These are phyloP conservation scores for Morinoia aosen DNA, from an alignment of 2,888 invertebrate species.

Conservation along the genomic window DNA sequence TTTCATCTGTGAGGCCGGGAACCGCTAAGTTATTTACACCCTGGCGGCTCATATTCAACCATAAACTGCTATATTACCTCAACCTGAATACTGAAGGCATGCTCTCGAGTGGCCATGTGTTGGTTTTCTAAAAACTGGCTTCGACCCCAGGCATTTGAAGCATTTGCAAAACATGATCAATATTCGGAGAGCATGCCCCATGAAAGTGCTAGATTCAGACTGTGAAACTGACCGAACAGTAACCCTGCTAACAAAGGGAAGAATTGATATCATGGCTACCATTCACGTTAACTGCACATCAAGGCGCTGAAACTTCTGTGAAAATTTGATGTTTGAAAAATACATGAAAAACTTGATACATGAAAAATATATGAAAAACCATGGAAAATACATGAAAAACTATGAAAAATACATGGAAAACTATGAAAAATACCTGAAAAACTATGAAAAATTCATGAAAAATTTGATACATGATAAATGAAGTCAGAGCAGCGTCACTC, in stretches of 20 bases:
- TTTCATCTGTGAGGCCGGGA: neutral
- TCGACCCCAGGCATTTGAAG: neutral
- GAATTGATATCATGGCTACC: neutral
- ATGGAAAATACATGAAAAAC: neutral
- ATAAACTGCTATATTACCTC: neutral
- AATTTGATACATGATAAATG: neutral
- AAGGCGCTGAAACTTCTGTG: no score
- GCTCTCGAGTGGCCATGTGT: neutral
- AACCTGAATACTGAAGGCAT: neutral
- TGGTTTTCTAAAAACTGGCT: neutral
- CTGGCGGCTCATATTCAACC: neutral
- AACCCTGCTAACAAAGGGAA: neutral
- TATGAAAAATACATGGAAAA: no score
- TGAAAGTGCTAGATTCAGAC: neutral
- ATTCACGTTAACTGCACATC: neutral
- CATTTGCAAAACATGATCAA: neutral
- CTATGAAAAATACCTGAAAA: no score
- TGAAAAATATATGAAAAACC: neutral
- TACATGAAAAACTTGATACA: no score
- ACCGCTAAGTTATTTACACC: neutral
- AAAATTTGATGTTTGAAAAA: no score
- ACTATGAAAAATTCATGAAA: neutral
- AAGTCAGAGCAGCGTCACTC: neutral
- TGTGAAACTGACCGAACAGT: neutral
- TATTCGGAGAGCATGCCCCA: neutral